Conservation (phyloP, 2,888 invertebrate species). For the Drosophila glabriapex region DNA sequence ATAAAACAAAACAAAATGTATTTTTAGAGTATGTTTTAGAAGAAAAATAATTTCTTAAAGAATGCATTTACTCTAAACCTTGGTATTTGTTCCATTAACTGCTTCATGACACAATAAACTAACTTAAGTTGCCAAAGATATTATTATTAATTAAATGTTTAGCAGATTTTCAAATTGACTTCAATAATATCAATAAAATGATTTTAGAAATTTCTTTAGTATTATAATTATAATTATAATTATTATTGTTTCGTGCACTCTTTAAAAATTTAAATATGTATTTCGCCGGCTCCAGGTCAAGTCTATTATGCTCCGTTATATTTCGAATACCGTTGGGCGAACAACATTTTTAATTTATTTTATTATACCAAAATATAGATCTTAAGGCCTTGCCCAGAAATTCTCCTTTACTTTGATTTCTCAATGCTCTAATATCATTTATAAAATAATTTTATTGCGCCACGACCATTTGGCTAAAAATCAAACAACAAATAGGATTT, state of each 20-base stretch:
- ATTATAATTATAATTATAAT: too few relatives aligned
- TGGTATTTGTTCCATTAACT: not conserved
- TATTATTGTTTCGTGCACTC: too few relatives aligned
- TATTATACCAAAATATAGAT: not conserved
- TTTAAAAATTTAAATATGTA: too few relatives aligned
- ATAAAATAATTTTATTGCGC: not conserved
- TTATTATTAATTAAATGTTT: not conserved
- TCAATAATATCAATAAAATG: not conserved
- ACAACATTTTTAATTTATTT: not conserved
- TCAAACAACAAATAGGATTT: not conserved
- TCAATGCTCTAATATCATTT: not conserved
- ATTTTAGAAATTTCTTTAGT: not conserved
- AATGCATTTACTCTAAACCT: not conserved
- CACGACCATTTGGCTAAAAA: not conserved
- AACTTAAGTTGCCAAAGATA: not conserved
- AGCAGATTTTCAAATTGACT: not conserved
- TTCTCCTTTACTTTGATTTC: fast-evolving
- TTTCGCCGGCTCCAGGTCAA: too few relatives aligned
- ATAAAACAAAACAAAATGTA: not conserved
- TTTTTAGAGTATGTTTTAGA: not conserved
- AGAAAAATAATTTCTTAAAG: not conserved
- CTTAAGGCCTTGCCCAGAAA: not conserved
- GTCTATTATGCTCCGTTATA: too few relatives aligned
- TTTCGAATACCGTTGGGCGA: too few relatives aligned
- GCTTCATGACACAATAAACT: not conserved